phyloP scores from a whole-genome alignment of 2,113 vertebrate genomes.

The Procavia capensis region DNA sequence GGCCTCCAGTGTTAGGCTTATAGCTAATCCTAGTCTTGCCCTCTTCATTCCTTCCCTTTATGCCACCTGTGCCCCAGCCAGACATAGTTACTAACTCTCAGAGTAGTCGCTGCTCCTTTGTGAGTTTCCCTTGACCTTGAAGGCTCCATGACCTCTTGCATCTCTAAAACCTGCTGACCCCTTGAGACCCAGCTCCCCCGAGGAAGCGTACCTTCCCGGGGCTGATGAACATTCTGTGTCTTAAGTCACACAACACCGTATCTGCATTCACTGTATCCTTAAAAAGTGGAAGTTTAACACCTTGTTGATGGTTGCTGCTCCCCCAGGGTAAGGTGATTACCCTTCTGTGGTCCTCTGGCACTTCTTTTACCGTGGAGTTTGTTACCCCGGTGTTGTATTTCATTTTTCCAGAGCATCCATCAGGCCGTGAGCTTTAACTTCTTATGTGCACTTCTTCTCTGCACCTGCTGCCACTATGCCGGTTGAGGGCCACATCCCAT shows the following conservation, averaged over 20 bases:
- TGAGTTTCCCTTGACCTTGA: background rate
- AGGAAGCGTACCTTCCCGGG: background rate
- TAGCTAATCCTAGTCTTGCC: background rate
- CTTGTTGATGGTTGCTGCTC: background rate
- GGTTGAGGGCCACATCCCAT: background rate
- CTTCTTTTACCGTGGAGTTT: background rate
- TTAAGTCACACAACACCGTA: background rate
- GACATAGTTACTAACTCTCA: background rate
- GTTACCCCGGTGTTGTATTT: background rate
- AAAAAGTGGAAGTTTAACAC: background rate
- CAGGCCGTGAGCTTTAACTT: background rate
- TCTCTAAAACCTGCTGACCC: background rate
- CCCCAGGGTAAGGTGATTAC: too few relatives aligned
- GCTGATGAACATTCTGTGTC: background rate
- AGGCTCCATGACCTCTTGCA: too few relatives aligned
- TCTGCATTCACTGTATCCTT: background rate
- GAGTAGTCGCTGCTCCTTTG: too few relatives aligned
- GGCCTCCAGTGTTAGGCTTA: background rate
- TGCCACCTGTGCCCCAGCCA: background rate
- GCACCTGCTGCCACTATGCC: background rate
- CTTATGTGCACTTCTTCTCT: background rate
- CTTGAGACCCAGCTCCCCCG: background rate
- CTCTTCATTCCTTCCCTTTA: background rate
- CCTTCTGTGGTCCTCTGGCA: background rate
- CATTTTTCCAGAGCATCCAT: background rate